These are phyloP conservation scores for Acanthis flammea DNA, from an alignment of 2,797 vertebrate species.

Conservation along the genomic window DNA sequence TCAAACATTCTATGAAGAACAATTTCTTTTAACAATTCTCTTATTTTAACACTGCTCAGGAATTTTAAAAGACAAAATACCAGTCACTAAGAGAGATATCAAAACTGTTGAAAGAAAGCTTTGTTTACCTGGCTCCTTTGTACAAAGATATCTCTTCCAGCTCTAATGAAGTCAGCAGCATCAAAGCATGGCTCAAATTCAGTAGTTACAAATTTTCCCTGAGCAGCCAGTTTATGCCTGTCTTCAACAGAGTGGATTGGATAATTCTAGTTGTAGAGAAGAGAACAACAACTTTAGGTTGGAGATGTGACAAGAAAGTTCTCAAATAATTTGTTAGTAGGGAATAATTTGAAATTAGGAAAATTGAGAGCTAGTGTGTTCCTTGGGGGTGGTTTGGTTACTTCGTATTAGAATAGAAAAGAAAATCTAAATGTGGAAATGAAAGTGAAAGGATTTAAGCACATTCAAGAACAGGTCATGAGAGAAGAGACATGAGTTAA, in stretches of 20 bases:
- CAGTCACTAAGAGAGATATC: neutral
- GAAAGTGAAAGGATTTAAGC: neutral
- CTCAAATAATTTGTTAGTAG: neutral
- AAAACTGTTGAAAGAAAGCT: neutral
- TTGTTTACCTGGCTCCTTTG: conserved; percentile 93
- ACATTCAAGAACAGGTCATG: neutral
- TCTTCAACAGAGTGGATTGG: conserved; percentile 93
- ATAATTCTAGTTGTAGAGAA: conserved; percentile 82
- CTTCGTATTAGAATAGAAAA: neutral
- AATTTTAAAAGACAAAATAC: neutral
- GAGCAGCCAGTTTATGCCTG: conserved; percentile 91
- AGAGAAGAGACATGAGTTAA: neutral
- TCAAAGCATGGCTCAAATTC: conserved; percentile 98
- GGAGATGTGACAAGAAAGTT: neutral
- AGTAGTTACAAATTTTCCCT: conserved; percentile 97
- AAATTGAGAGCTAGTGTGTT: neutral
- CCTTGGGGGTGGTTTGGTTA: neutral
- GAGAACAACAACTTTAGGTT: neutral
- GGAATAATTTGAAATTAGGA: neutral
- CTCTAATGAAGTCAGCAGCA: conserved; percentile 97
- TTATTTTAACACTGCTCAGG: neutral
- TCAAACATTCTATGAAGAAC: neutral
- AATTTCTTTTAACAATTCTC: neutral
- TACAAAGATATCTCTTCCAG: conserved; percentile 94
- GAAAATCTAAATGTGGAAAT: neutral